phyloP scores from a whole-genome alignment of 2,888 invertebrate genomes.

The Ptychoptera albimana region DNA sequence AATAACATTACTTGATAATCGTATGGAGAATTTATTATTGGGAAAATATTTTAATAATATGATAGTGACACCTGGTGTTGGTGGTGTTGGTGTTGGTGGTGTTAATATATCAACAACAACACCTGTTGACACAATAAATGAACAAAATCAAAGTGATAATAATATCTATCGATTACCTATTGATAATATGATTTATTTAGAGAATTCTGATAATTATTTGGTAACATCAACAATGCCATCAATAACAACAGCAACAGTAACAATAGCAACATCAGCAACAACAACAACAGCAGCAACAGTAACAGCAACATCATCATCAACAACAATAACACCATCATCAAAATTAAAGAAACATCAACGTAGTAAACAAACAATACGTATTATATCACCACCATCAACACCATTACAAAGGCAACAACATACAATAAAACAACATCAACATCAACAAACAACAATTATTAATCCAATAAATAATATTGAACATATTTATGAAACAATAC shows the following conservation, averaged over 20 bases:
- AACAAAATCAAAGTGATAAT: constrained; percentile 1
- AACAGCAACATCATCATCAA: constrained; percentile 5
- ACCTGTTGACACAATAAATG: too few species aligned
- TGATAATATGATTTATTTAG: constrained; percentile 3
- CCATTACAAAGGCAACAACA: constrained; percentile 10
- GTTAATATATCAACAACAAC: not conserved
- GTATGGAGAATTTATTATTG: constrained; percentile 35
- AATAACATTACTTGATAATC: constrained; percentile 36
- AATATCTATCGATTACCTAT: constrained; percentile 7
- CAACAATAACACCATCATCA: not conserved
- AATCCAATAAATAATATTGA: constrained; percentile 28
- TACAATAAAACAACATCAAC: constrained; percentile 18
- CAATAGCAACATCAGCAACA: constrained; percentile 4
- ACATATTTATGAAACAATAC: constrained; percentile 50
- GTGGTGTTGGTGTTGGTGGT: constrained; percentile 4
- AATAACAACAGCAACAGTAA: constrained; percentile 2
- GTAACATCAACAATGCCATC: not conserved
- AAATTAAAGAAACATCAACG: constrained; percentile 1
- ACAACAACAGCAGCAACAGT: constrained; percentile 5
- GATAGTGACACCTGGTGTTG: constrained; percentile 21
- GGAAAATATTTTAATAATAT: too few species aligned
- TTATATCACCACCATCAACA: constrained; percentile 2
- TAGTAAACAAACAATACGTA: not conserved
- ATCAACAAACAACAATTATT: constrained; percentile 16
- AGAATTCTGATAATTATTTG: not conserved